phyloP scores from a whole-genome alignment of 2,797 vertebrate genomes.

The Xiphorhynchus erythropygius region DNA sequence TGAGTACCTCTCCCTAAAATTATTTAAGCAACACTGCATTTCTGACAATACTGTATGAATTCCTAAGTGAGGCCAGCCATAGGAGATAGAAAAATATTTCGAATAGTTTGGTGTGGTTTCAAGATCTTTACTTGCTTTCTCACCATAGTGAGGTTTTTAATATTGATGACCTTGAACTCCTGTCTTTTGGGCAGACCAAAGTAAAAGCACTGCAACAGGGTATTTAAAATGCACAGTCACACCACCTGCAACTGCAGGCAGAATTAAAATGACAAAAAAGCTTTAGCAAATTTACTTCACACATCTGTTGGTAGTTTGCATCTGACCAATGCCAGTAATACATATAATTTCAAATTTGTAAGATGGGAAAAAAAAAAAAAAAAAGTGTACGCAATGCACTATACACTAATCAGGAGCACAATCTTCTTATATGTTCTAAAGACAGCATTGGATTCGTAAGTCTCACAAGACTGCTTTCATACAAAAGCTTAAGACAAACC shows the following conservation, averaged over 20 bases:
- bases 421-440: neutral
- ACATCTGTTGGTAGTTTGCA: neutral
- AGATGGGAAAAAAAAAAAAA: neutral
- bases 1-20: neutral
- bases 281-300: neutral
- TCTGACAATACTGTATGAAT: neutral
- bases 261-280: neutral
- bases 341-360: neutral
- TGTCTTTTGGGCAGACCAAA: neutral
- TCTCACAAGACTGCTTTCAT: neutral
- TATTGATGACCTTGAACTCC: neutral
- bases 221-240: slow-evolving; percentile 43
- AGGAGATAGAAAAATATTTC: neutral
- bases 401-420: neutral
- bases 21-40: neutral
- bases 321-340: neutral
- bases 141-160: neutral
- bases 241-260: neutral
- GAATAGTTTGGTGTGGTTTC: neutral
- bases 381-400: neutral
- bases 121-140: neutral
- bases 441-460: neutral
- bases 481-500: neutral
- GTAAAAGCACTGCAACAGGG: neutral
- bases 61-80: neutral